Base-by-base conservation (phyloP, 2,888 invertebrate genomes). In the Andrena haemorrhoa region DNA sequence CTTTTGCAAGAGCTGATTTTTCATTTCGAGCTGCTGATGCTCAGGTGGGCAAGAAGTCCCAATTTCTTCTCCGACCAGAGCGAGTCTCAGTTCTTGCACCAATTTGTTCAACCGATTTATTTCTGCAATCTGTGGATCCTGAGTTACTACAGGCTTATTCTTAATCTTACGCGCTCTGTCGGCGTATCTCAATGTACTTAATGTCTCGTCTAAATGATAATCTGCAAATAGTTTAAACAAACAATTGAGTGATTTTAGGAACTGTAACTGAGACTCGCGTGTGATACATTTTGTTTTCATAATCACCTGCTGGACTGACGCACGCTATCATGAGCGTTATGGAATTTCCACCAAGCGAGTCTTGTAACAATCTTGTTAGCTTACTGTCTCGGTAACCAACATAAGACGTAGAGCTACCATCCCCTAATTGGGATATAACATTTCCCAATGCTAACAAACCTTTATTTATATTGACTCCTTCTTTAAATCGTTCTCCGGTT, bases 251-350 rank as follows among this genome's bases (percentile, higher is more conserved):
- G 47, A 51, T 65, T 51, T 58, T 3, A 64, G 23, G 31, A 69
- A 47, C 7, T 41, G 41, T 8, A 26, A 49, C 23, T 63, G 41
- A 69, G 63, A 72, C n/a, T 95, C 71, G 0, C 95, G 95, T 88
- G 95, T 95, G 74, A 95, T 47, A 64, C 23, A 47, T 61, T 33
- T 70, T 16, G 8, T 35, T 95, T 84, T 94, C 91, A 89, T 95
- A 96, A 64, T 94, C 94, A 91, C 96, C 95, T 0, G 99, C 98
- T 0, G 99, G 99, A 91, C 98, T 98, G 0, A 98, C 96, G 93
- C 99, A 99, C 0, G 99, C 99, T 76, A 99, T 97, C 98, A 99
- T 99, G 16, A 99, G 93, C 0, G 99, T 99, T 41, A 98, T 96
- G 0, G 98, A 98, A 92, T 98, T 99, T 0, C 99, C 99, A 20